A percentile compares a stretch with the other conserved stretches of the same genome.
phyloP scores from a whole-genome alignment of 2,113 vertebrate genomes.

The Sminthopsis crassicaudata region DNA sequence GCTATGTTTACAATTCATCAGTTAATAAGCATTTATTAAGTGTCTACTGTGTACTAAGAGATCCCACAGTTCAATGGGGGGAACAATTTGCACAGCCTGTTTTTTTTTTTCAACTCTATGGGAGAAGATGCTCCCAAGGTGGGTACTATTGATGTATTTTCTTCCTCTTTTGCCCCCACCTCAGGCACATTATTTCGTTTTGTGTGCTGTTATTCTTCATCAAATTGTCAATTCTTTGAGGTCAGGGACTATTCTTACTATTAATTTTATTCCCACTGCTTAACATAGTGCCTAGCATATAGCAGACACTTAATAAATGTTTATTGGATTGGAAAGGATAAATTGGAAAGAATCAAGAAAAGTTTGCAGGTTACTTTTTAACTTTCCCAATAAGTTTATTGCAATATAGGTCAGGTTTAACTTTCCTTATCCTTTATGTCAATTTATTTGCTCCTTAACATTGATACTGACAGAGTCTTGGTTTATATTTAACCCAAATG shows the following conservation, averaged over 20 bases:
- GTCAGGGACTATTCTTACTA: neutral
- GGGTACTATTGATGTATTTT: neutral
- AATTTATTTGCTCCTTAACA: constrained; percentile 54
- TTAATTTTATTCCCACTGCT: neutral
- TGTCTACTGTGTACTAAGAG: neutral
- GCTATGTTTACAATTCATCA: neutral
- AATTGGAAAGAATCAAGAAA: neutral
- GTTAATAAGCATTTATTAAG: neutral
- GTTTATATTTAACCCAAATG: constrained; percentile 77
- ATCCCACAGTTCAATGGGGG: neutral
- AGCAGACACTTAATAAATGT: neutral
- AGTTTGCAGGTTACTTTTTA: constrained; percentile 40
- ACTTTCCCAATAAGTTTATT: constrained; percentile 63
- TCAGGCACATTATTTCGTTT: neutral
- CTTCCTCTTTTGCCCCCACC: no score
- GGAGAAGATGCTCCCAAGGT: neutral
- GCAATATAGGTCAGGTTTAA: constrained; percentile 51
- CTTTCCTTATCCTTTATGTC: neutral
- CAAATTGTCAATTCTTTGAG: neutral
- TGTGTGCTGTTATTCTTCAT: neutral
- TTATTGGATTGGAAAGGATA: neutral
- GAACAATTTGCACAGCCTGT: neutral
- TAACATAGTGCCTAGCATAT: neutral
- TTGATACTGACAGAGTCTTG: constrained; percentile 65
- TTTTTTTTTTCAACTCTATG: neutral